Base-by-base conservation (phyloP, 2,797 vertebrate genomes). In the Pangasius macronema region DNA sequence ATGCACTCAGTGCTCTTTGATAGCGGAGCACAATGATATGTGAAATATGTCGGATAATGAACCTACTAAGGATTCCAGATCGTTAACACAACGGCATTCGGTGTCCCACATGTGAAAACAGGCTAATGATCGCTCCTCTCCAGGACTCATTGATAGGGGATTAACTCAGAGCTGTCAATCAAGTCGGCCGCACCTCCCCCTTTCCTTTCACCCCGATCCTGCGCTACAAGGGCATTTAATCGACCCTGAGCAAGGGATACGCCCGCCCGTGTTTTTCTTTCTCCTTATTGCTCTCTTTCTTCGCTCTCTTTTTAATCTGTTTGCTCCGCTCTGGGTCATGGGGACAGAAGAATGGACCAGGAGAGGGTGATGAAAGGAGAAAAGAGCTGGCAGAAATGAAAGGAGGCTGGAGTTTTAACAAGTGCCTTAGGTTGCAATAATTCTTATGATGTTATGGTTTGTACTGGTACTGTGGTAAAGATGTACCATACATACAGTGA, bases 121-220 rank as follows among this genome's bases (percentile, higher is more conserved):
- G 85, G 91, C 91, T 92, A 91, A 91, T 92, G 91, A 95, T 93
- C 92, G 92, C 92, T 85, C 88, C 91, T 93, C 92, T 93, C 85
- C 90, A 87, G 92, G 92, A 94, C 93, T 93, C 93, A 93, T 93
- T 92, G 93, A 91, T 89, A 87, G 88, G 89, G 91, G 93, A 95
- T 94, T 95, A 94, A 93, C 95, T 94, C 91, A 90, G 91, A 92
- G 93, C 91, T 93, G 95, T 95, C 96, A 95, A 89, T 96, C 95
- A 96, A 91, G 90, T 73, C 85, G 90, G 88, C 91, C 93, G 88
- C 85, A 89, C 87, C 91, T 90, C 91, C 88, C 89, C 57, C 76
- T 75, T 65, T 91, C 89, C 91, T 88, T 89, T 89, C 85, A 89
- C 81, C 68, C 42, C 73, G 11, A 57, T 80, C 46, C 61, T 55